Evolutionary conservation across 2,888 invertebrate genomes (phyloP), one percentile per base, ranked within the genome.

Genomic region (Xanthorhoe spadicearia): DNA sequence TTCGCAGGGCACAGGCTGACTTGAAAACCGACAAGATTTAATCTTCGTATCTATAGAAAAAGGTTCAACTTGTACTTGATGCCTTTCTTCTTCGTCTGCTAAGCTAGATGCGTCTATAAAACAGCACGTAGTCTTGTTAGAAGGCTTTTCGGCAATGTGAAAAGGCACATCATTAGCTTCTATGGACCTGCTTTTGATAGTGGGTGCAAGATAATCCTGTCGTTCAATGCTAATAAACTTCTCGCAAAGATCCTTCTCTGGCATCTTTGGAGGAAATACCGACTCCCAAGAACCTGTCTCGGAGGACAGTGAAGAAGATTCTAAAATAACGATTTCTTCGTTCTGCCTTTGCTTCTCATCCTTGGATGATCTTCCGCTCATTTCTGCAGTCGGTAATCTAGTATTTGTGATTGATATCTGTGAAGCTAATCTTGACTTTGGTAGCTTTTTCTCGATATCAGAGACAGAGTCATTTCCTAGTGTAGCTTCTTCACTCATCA

Each of bases 61-160:
- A 32, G 46, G 58, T 23, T 57, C 76, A 71, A 43, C 65, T 77
- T 15, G 56, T 53, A 57, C 62, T 57, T 74, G 70, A 63, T 76
- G 77, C 70, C 6, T 81, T 73, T 95, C 95, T 65, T 94, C 94
- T 80, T 97, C 96, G 82, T 97, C 97, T 19, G 94, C 94, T 70
- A 97, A 88, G 80, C 95, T 95, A 7, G 97, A 95, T 15, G 96
- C 97, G 83, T 97, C 96, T 73, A 97, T 97, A 76, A 97, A 97
- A 82, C 95, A 97, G 66, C 95, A 82, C 1, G 84, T 81, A 19
- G 85, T 80, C 77, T 87, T 89, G 54, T 78, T 78, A 2, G 83
- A 78, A 2, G 83, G 80, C 66, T 82, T 85, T 71, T 83, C 80
- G 15, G 77, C 78, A 68, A 78, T 71, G 70, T 75, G 77, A 50